Evolutionary conservation across 1,140 invertebrate species (phyloP), one percentile per base, ranked within the genome.

Genomic region (Nasonia longicornis): DNA sequence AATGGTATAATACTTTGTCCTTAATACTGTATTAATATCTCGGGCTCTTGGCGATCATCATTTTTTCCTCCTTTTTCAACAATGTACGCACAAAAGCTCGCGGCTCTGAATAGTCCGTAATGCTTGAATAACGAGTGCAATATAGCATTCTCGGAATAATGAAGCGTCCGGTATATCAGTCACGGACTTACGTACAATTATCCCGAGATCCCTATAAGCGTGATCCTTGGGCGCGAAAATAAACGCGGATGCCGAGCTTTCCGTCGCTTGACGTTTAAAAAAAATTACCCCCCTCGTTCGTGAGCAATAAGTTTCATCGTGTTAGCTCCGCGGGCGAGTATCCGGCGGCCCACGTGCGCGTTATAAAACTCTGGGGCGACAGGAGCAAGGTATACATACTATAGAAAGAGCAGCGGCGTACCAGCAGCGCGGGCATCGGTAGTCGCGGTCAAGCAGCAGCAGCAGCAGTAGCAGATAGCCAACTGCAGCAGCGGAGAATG

Each of bases 401-500:
- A 66, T 64, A 79, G 22, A 48, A 16, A 16, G 11, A 48, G 45
- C 3, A 20, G 52, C 3, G 3, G 52, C 52, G 4, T 8, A 42
- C 38, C 38, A n/a, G 20, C 52, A 58, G 52, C 31, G 31, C 31
- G 31, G 31, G 31, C 45, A 16, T 58, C 16, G 6, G 14, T n/a
- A 48, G 11, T 7, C 52, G 52, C 52, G 52, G 52, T 58, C 52
- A 58, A 16, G 20, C 52, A 58, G 16, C 16, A 58, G 16, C 16
- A 58, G 16, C 52, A 58, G 20, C 71, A 71, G 84, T 82, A 83
- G 85, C 84, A 87, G 87, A 88, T 89, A 89, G 31, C 35, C 35
- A 4, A 48, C 16, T 86, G 86, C 86, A 86, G 86, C 86, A 86
- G 87, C 84, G 84, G 82, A 85, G 85, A 86, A 88, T 91, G 89